Evolutionary conservation across 1,140 invertebrate genomes (phyloP).

Genomic region (Hermatobates lingyangjiaoensis): DNA sequence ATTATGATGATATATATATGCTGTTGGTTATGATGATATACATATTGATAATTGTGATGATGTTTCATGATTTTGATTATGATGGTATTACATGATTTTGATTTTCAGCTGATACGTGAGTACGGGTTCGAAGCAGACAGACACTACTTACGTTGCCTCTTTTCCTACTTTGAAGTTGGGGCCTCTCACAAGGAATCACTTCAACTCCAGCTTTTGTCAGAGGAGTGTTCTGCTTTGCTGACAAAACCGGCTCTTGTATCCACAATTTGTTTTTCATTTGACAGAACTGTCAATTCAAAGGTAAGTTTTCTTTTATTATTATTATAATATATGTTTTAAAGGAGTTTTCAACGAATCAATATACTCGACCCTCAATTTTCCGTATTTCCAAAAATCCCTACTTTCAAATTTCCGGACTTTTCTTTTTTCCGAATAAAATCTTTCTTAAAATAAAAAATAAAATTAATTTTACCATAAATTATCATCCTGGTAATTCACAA

Average conservation of each 20-base stretch:
- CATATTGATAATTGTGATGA: too few species aligned
- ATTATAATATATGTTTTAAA: background rate
- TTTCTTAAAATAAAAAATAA: too few species aligned
- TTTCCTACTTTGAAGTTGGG: constrained; percentile 46
- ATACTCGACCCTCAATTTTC: too few species aligned
- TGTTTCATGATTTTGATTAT: too few species aligned
- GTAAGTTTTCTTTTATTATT: constrained; percentile 22
- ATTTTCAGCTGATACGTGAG: constrained; percentile 48
- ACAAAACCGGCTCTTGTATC: constrained; percentile 55
- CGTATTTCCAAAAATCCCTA: too few species aligned
- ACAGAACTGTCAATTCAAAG: constrained; percentile 37
- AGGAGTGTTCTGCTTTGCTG: constrained; percentile 48
- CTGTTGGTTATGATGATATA: too few species aligned
- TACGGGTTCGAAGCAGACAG: constrained; percentile 72
- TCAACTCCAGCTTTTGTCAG: constrained; percentile 51
- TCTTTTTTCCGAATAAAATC: too few species aligned
- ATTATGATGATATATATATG: too few species aligned
- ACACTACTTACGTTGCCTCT: constrained; percentile 70
- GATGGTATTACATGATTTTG: constrained; percentile 6
- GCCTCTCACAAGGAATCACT: constrained; percentile 30
- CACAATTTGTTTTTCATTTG: constrained; percentile 58
- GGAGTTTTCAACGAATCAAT: too few species aligned
- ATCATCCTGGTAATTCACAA: too few species aligned
- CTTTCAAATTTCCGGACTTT: too few species aligned
- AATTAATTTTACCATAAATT: too few species aligned